Evolutionary conservation across 1,140 invertebrate species (phyloP).

Genomic region (Drosophila navojoa): DNA sequence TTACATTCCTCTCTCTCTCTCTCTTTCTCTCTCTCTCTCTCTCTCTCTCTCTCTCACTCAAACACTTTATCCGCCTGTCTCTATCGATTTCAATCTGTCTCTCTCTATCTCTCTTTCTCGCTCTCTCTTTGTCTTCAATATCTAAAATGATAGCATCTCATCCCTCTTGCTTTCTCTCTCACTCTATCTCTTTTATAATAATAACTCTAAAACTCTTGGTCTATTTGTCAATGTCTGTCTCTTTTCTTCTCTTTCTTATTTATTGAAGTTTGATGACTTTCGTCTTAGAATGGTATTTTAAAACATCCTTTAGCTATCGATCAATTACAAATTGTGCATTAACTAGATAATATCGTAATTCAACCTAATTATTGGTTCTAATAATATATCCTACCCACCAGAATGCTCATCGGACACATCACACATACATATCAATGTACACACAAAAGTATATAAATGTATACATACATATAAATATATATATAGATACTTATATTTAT

Average conservation of each 20-base stretch:
- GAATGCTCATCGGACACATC: constrained; percentile 1
- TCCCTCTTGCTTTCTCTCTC: too few species aligned
- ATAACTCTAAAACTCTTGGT: neutral
- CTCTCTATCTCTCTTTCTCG: too few species aligned
- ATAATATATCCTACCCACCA: neutral
- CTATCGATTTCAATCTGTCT: too few species aligned
- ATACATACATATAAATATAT: constrained; percentile 1
- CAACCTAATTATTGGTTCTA: constrained; percentile 29
- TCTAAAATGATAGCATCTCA: too few species aligned
- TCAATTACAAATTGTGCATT: neutral
- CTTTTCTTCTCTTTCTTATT: too few species aligned
- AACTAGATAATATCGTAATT: constrained; percentile 16
- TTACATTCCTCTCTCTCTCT: too few species aligned
- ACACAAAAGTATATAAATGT: constrained; percentile 6
- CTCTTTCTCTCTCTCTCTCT: too few species aligned
- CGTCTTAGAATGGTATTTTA: neutral
- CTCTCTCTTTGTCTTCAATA: neutral
- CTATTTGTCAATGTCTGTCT: too few species aligned
- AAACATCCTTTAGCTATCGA: neutral
- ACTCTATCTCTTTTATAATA: too few species aligned
- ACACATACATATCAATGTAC: neutral
- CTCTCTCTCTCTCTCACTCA: neutral
- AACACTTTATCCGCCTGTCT: neutral
- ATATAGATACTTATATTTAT: constrained; percentile 9
- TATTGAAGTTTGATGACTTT: too few species aligned